Base-by-base conservation (phyloP, 2,888 invertebrate species). In the Calephelis perditalis region DNA sequence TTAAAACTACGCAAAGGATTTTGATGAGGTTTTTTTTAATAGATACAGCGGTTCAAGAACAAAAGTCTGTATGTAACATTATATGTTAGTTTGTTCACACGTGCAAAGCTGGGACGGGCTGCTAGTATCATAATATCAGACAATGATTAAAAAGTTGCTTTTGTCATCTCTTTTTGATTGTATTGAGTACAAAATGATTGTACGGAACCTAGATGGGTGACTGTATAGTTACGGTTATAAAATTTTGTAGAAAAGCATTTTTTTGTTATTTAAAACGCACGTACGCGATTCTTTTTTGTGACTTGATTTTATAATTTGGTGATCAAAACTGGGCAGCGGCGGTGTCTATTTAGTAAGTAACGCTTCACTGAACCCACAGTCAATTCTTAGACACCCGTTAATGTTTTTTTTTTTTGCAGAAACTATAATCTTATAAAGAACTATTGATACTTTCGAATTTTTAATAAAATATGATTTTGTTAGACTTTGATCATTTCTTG, bases 401-500 rank as follows among this genome's bases (percentile, higher is more conserved):
- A 58, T 57, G 54, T 49, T 49, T 49, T 26, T 3, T 26, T 26
- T 26, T 49, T 49, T 49, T 49, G 49, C 26, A 64, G 56, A 66
- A 63, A 55, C 56, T 47, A 15, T n/a, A 37, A 61, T 64, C 58
- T 64, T 64, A 57, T 12, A 40, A 26, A 46, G 35, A 36, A 56
- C 57, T 62, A 62, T 63, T 66, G 60, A 57, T 64, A 66, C 66
- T 66, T 66, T 66, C 66, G 60, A 66, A 63, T 66, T 64, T 57
- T 26, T 49, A 4, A 12, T 15, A 26, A 26, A 49, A 49, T 49
- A 49, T 12, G 9, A 9, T 26, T 5, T 12, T 8, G 47, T n/a
- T 12, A 7, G 40, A 40, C 40, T 40, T 6, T 40, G 40, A 6
- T 40, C 40, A 40, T 40, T 40, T 0, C 6, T 40, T 40, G 40